Evolutionary conservation across 2,888 invertebrate genomes (phyloP), one percentile per base, ranked within the genome.

Genomic region (Plebejus anna): DNA sequence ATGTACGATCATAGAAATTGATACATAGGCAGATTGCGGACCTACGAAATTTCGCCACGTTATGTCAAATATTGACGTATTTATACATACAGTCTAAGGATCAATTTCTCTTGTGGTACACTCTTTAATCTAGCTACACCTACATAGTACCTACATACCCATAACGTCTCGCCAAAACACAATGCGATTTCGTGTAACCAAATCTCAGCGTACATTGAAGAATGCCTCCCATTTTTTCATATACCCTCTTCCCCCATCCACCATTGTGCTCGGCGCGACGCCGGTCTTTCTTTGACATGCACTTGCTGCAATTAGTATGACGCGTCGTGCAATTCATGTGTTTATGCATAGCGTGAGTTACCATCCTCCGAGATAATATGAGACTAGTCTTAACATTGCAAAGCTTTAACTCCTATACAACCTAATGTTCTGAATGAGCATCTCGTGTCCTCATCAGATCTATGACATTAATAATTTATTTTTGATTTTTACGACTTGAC

Each of bases 211-310:
- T 83, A 83, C 84, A 84, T 84, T 82, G 86, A 87, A 86, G 87
- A 86, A 85, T 89, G 86, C 85, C 87, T 87, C 85, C 85, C 83
- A 85, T 86, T 89, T 90, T 91, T 88, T 83, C 89, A 88, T 88
- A 87, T 89, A 88, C 90, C 89, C 90, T 85, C 85, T 88, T 88
- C 88, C 91, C 90, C 88, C 87, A 88, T 89, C 89, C 90, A 86
- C 91, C 87, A 92, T 94, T 92, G 91, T 91, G 89, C 89, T 88
- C 90, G 92, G 87, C 87, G 87, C 91, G 92, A 88, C 92, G 92
- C 92, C 93, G 93, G 92, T 92, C 86, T 84, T 89, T 88, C 91
- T 92, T 92, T 92, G 92, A 92, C 92, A 91, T 89, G 90, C 91
- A 92, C 92, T 92, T 89, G 84, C 82, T 86, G 92, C 93, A 94